phyloP scores from a whole-genome alignment of 2,888 invertebrate genomes.

The Meta bourneti region DNA sequence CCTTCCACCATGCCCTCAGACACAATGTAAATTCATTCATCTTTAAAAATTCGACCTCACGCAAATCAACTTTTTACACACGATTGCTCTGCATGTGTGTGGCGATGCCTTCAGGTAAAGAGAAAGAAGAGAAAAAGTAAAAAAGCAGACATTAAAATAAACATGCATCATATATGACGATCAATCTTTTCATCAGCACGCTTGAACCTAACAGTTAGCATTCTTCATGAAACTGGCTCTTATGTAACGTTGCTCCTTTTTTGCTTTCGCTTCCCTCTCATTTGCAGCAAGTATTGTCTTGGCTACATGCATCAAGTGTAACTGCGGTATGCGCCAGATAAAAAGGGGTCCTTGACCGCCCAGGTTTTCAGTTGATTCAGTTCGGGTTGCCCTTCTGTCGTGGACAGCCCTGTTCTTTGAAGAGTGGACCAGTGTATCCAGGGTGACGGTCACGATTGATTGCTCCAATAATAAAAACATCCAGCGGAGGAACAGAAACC shows the following conservation, averaged over 20 bases:
- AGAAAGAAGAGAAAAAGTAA: not conserved
- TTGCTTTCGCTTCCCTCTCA: slow-evolving; percentile 27
- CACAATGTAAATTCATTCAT: slow-evolving; percentile 56
- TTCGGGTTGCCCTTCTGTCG: slow-evolving; percentile 39
- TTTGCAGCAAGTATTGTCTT: slow-evolving; percentile 14
- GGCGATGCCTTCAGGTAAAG: slow-evolving; percentile 15
- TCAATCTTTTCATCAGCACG: slow-evolving; percentile 68
- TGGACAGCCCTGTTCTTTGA: slow-evolving; percentile 2
- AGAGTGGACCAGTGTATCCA: not conserved
- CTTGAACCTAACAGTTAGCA: slow-evolving; percentile 65
- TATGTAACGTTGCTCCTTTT: slow-evolving; percentile 34
- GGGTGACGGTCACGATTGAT: slow-evolving; percentile 25
- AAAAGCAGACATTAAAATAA: slow-evolving; percentile 59
- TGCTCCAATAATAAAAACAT: not conserved
- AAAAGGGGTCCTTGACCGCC: slow-evolving; percentile 60
- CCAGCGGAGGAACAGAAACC: too few relatives aligned
- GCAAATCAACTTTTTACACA: slow-evolving; percentile 36
- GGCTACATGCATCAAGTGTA: slow-evolving; percentile 24
- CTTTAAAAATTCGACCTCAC: slow-evolving; percentile 39
- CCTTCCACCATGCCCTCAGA: not conserved
- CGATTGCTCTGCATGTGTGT: slow-evolving; percentile 23
- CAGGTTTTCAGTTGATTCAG: slow-evolving; percentile 26
- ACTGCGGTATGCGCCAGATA: slow-evolving; percentile 30
- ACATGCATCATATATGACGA: slow-evolving; percentile 56
- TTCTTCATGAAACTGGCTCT: slow-evolving; percentile 50